Evolutionary conservation across 2,113 vertebrate species (phyloP).

Genomic region (Hypocryptadius cinnamomeus): DNA sequence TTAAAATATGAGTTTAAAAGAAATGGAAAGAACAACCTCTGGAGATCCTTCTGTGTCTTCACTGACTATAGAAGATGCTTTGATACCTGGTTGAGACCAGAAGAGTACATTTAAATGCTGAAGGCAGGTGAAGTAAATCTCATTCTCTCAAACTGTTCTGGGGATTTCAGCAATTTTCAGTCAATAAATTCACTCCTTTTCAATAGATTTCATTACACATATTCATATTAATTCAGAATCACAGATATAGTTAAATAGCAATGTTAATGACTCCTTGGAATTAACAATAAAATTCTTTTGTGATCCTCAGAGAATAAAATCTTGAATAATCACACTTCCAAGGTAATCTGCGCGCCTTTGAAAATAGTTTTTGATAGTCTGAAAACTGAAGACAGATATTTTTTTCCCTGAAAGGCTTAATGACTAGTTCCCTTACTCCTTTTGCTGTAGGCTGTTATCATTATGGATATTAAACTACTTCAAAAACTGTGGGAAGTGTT

Average conservation of each 20-base stretch:
- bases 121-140: not conserved
- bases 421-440: not conserved
- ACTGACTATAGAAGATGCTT: not conserved
- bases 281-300: constrained; percentile 21
- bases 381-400: not conserved
- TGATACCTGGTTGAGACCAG: not conserved
- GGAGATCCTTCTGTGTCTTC: not conserved
- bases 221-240: not conserved
- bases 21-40: not conserved
- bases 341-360: not conserved
- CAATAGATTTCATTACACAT: constrained; percentile 6
- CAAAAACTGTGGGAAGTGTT: not conserved
- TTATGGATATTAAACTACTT: not conserved
- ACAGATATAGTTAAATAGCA: constrained; percentile 5
- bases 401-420: not conserved
- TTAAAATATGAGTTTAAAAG: not conserved
- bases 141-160: not conserved
- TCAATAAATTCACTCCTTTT: constrained; percentile 8
- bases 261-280: constrained; percentile 5
- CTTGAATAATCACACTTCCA: not conserved
- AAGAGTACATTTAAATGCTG: not conserved
- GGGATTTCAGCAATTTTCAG: not conserved
- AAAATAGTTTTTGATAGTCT: not conserved
- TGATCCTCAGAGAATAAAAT: constrained; percentile 4
- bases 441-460: not conserved